These are phyloP conservation scores for Chiropotes sagulatus DNA, from an alignment of 2,797 vertebrate species.

Conservation along the genomic window DNA sequence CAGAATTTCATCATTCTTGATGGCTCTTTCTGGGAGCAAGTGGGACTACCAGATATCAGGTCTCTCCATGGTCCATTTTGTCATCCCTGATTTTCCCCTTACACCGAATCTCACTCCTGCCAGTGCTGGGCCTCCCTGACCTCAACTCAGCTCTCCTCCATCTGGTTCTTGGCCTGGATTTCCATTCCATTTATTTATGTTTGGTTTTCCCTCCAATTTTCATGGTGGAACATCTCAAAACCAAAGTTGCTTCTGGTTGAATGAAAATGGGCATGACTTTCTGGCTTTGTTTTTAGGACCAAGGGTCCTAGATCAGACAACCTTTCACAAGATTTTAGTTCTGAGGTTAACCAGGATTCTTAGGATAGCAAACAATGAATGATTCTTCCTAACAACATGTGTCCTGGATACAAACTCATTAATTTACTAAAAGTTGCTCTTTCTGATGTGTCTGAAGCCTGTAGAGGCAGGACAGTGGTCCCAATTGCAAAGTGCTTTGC, in stretches of 20 bases:
- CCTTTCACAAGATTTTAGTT: neutral
- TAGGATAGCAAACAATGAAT: neutral
- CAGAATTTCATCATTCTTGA: neutral
- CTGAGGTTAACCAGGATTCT: neutral
- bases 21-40: neutral
- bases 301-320: neutral
- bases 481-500: neutral
- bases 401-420: neutral
- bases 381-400: conserved; percentile 23
- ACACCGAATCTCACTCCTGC: neutral
- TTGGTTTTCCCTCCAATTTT: neutral
- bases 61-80: neutral
- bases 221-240: neutral
- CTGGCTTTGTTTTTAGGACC: neutral
- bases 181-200: neutral
- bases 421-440: conserved; percentile 13
- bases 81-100: no score
- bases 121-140: neutral
- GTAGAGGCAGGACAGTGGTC: neutral
- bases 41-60: neutral
- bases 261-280: neutral
- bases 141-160: neutral
- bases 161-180: neutral
- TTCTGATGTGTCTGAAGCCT: neutral
- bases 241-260: neutral